Conservation (phyloP, 2,888 invertebrate genomes). For the Dicyrtomina minuta region DNA sequence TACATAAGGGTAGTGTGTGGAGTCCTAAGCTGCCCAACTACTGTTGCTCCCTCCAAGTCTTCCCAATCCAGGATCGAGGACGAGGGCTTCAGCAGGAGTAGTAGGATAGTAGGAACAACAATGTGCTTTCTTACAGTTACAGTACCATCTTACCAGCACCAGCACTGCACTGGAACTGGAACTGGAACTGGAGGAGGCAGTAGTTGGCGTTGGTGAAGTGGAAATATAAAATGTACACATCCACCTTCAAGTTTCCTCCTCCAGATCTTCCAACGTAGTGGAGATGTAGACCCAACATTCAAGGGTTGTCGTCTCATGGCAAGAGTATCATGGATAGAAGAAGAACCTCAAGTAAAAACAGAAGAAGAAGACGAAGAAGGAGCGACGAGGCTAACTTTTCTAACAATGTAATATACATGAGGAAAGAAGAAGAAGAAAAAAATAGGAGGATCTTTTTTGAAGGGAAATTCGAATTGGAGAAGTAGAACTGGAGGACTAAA, state of each 20-base stretch:
- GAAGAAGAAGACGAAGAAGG: conserved; percentile 34
- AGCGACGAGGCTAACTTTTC: conserved; percentile 22
- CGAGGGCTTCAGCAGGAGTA: background rate
- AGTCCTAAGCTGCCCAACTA: no score
- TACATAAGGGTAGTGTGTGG: background rate
- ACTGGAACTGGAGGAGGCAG: no score
- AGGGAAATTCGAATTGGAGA: background rate
- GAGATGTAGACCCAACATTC: no score
- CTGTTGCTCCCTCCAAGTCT: conserved; percentile 10
- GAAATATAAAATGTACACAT: no score
- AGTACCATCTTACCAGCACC: no score
- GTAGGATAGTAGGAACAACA: background rate
- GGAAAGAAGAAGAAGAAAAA: background rate
- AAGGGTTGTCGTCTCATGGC: no score
- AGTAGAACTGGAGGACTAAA: background rate
- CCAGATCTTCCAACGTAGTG: no score
- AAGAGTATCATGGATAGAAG: conserved; percentile 33
- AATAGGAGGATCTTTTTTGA: background rate
- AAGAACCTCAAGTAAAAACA: no score
- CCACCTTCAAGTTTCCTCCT: no score
- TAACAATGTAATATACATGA: conserved; percentile 18
- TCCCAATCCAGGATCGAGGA: conserved; percentile 8
- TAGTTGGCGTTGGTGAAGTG: no score
- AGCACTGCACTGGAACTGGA: no score
- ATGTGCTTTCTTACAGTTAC: conserved; percentile 2